Conservation (phyloP, 2,888 invertebrate species). For the Vannuccia rotundouncinata region DNA sequence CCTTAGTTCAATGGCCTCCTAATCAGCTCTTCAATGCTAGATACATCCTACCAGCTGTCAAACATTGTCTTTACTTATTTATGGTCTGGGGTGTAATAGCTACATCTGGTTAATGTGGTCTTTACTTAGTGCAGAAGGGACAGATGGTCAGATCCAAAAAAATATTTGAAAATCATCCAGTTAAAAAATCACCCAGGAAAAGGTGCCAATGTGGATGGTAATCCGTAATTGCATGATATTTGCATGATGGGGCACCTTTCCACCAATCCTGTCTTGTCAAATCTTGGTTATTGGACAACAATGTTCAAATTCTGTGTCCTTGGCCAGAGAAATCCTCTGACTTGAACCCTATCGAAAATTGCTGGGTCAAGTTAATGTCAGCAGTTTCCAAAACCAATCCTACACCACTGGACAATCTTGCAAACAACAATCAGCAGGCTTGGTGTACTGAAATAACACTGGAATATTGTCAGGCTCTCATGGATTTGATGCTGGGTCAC, state of each 20-base stretch:
- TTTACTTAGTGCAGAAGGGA: no score
- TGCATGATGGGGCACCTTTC: not conserved
- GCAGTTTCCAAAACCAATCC: not conserved
- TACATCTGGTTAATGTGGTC: no score
- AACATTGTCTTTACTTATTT: no score
- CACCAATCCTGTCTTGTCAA: not conserved
- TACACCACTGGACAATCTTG: not conserved
- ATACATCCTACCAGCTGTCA: no score
- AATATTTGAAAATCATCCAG: no score
- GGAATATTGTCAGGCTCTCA: not conserved
- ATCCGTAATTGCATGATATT: no score
- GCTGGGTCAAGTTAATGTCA: not conserved
- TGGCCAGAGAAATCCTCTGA: not conserved
- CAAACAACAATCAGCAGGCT: not conserved
- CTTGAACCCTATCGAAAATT: conserved; percentile 27
- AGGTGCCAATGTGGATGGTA: no score
- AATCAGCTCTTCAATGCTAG: no score
- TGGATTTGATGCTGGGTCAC: not conserved
- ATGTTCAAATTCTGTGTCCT: not conserved
- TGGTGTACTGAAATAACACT: not conserved
- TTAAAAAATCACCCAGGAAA: no score
- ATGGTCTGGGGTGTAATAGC: no score
- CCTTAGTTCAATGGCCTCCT: no score
- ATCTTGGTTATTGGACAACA: not conserved
- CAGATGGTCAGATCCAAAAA: no score